Conservation (phyloP, 2,888 invertebrate species). For the Eurytoma californica region DNA sequence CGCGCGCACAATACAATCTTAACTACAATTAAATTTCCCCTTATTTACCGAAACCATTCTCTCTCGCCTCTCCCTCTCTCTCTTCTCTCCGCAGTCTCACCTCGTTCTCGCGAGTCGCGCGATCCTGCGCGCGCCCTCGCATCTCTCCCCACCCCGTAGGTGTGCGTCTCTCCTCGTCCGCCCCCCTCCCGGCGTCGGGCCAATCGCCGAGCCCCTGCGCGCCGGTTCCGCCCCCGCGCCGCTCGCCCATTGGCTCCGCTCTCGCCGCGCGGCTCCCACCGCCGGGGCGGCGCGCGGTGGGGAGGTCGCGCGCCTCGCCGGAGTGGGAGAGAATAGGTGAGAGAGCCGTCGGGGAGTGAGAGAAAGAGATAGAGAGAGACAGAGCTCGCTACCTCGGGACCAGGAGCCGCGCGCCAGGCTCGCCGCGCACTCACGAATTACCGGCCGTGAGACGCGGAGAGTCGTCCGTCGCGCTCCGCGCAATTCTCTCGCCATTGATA, state of each 20-base stretch:
- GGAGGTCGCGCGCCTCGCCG: background rate
- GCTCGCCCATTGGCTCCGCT: constrained; percentile 13
- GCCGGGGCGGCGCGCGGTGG: background rate
- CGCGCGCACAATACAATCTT: constrained; percentile 45
- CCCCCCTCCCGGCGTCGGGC: background rate
- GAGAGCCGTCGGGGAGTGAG: constrained; percentile 24
- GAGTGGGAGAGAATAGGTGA: constrained; percentile 37
- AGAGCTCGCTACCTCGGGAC: constrained; percentile 36
- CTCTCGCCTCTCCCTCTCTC: constrained; percentile 13
- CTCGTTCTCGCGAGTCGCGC: background rate
- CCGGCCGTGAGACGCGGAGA: constrained; percentile 52
- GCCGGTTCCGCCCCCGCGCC: background rate
- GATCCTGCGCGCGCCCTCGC: background rate
- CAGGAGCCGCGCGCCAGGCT: constrained; percentile 42
- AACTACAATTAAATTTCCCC: constrained; percentile 56
- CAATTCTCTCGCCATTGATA: constrained; percentile 7
- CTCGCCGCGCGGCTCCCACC: background rate
- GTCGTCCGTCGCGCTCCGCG: constrained; percentile 2
- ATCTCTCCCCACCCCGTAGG: background rate
- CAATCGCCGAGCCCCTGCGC: background rate
- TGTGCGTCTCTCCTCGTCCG: background rate
- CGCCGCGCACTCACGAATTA: constrained; percentile 53
- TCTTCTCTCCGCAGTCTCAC: background rate
- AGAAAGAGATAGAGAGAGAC: constrained; percentile 20
- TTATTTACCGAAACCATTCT: constrained; percentile 52